These are phyloP conservation scores for Iselma pallidipennis DNA, from an alignment of 2,888 invertebrate genomes.

Conservation along the genomic window DNA sequence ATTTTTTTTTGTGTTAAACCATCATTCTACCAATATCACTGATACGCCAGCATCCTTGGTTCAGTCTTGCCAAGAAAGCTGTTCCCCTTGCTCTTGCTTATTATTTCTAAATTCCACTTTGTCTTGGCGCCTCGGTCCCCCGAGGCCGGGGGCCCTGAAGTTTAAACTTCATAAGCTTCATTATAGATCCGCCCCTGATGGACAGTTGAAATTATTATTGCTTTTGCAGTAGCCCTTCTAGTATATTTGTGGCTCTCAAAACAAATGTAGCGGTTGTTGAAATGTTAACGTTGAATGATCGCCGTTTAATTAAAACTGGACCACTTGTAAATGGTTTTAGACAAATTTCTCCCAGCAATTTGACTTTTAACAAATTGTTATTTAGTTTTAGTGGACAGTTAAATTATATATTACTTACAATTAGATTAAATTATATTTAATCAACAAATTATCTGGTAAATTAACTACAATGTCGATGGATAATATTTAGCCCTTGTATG, in stretches of 20 bases:
- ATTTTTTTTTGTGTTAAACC: too few relatives aligned
- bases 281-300: constrained; percentile 14
- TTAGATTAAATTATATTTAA: constrained; percentile 37
- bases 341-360: constrained; percentile 4
- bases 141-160: too few relatives aligned
- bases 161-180: too few relatives aligned
- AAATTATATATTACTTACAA: background rate
- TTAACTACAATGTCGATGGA: constrained; percentile 46
- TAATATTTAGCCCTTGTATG: constrained; percentile 44
- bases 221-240: too few relatives aligned
- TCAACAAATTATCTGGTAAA: constrained; percentile 48
- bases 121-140: too few relatives aligned
- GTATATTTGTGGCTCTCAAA: background rate
- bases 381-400: background rate
- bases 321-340: constrained; percentile 2
- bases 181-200: too few relatives aligned
- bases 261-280: constrained; percentile 1
- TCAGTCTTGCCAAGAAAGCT: too few relatives aligned
- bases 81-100: too few relatives aligned
- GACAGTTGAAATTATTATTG: too few relatives aligned
- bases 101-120: too few relatives aligned
- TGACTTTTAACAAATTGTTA: constrained; percentile 14
- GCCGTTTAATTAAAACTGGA: constrained; percentile 11
- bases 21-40: too few relatives aligned
- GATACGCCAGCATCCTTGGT: too few relatives aligned